Evolutionary conservation across 53 echinoderm and acorn worm species (phyloP), one percentile per base, ranked within the genome.

Genomic region (Holothuria leucospilota): DNA sequence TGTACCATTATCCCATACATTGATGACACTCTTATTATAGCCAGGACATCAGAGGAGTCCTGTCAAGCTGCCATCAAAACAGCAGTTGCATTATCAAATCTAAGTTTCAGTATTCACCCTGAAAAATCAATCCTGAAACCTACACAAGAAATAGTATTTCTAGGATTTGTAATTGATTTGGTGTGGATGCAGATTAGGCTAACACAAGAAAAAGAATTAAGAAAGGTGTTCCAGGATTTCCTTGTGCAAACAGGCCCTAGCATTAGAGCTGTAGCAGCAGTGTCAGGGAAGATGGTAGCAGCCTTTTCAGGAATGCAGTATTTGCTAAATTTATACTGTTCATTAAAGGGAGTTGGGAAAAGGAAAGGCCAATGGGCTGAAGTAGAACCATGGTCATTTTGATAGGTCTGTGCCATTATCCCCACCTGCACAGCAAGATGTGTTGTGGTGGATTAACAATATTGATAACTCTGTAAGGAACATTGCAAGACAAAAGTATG

Each of bases 281-380:
- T 85, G 10, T 83, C 90, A 41, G 93, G 90, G 4, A 85, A 85
- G 46, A 26, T 86, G 64, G 88, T 93, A 26, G 70, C 70, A 30
- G 63, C 63, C 4, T 70, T 70, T 13, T 29, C 9, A 11, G 70
- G 5, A 16, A 29, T 70, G 4, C 10, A 70, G 10, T 70, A 70
- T 70, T 10, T n/a, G n/a, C n/a, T n/a, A n/a, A n/a, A n/a, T n/a
- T n/a, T n/a, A 91, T 42, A 56, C 69, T 12, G 3, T 70, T 18
- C 70, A 70, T 24, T 70, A 70, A 10, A 70, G 70, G 13, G 70
- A 70, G 70, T 24, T 70, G 13, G 70, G 26, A 29, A 70, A 24
- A 18, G 70, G 26, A 16, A 70, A 70, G 68, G 24, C 68, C 25
- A 68, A 25, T 15, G 69, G 69, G 20, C 70, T 85, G 27, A 69